Evolutionary conservation across 2,113 vertebrate genomes (phyloP).

Genomic region (Centropus bengalensis): DNA sequence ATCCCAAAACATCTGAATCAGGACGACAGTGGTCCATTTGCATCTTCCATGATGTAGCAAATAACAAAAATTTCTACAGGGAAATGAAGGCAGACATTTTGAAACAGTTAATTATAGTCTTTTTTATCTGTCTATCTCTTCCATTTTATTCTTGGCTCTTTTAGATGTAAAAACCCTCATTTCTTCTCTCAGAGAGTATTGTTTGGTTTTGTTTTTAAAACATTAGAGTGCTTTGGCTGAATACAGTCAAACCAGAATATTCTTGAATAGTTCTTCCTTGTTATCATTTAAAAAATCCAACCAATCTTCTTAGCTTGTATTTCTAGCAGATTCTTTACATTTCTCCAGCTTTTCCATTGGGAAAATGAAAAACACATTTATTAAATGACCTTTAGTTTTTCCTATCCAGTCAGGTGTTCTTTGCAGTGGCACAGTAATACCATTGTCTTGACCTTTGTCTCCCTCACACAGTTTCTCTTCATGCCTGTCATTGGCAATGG

Average conservation of each 20-base stretch:
- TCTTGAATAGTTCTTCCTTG: neutral
- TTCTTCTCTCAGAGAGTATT: neutral
- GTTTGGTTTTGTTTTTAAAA: neutral
- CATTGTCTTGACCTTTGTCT: constrained; percentile 53
- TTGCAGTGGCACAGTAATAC: constrained; percentile 12
- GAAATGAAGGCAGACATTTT: neutral
- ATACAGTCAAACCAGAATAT: neutral
- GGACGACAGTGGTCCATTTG: neutral
- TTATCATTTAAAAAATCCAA: neutral
- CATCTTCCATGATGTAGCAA: neutral
- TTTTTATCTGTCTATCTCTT: neutral
- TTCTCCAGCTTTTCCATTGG: constrained; percentile 2
- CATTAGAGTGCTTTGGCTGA: neutral
- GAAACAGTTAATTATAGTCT: neutral
- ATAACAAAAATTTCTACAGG: neutral
- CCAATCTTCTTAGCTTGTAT: neutral
- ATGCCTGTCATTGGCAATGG: neutral
- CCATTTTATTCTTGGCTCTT: neutral
- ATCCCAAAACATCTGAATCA: neutral
- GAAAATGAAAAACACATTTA: constrained; percentile 45
- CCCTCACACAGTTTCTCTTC: constrained; percentile 30
- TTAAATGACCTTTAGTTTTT: constrained; percentile 59
- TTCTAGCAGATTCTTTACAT: neutral
- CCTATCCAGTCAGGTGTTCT: neutral
- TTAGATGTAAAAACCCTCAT: neutral